A percentile compares a stretch with the other conserved stretches of the same genome.
Evolutionary conservation across 2,113 vertebrate genomes (phyloP).

Genomic region (Sander vitreus): DNA sequence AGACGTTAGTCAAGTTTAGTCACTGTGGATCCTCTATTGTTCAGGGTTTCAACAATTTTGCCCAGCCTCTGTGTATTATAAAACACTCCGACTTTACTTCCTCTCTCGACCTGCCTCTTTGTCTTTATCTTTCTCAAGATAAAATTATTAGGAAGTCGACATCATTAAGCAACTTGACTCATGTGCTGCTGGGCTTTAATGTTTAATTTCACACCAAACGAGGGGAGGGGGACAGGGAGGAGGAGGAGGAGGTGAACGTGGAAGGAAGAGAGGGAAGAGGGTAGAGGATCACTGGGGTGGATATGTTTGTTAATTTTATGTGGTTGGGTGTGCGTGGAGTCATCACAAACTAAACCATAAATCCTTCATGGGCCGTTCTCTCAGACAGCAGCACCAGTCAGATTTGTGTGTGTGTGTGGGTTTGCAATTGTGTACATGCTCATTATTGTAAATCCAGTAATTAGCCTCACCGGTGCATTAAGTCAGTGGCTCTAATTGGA

Average conservation of each 20-base stretch:
- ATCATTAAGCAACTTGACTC: slow-evolving; percentile 66
- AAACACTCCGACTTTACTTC: neutral
- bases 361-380: slow-evolving; percentile 10
- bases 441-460: slow-evolving; percentile 74
- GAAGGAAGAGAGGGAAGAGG: neutral
- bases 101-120: slow-evolving; percentile 14
- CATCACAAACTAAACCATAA: slow-evolving; percentile 18
- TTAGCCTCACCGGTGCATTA: slow-evolving; percentile 59
- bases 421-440: slow-evolving; percentile 34
- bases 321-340: slow-evolving; percentile 4
- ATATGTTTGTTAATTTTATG: slow-evolving; percentile 54
- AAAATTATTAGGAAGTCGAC: slow-evolving; percentile 56
- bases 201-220: slow-evolving; percentile 70
- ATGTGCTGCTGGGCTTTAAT: slow-evolving; percentile 56
- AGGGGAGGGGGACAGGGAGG: slow-evolving; percentile 14
- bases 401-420: neutral
- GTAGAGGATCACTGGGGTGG: slow-evolving; percentile 39
- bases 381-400: slow-evolving; percentile 2
- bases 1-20: neutral
- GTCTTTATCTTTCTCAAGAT: slow-evolving; percentile 40
- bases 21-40: neutral
- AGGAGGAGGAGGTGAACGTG: too few relatives aligned
- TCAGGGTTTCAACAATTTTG: neutral
- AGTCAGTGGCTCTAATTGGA: slow-evolving; percentile 66
- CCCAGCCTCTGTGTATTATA: neutral